Conservation (phyloP, 2,113 vertebrate genomes). For the Bambusicola thoracicus region DNA sequence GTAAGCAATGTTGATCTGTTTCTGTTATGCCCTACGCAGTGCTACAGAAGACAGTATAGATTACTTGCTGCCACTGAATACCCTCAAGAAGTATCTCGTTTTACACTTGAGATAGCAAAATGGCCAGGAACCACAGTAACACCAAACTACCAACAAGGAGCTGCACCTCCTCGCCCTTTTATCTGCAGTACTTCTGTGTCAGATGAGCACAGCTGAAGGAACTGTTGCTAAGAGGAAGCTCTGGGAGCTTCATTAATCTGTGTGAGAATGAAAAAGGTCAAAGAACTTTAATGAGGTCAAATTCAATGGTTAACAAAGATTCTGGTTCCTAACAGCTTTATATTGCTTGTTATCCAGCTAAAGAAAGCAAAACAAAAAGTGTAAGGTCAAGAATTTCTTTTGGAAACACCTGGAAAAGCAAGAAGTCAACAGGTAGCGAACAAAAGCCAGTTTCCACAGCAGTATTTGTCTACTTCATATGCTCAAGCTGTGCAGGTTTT, state of each 20-base stretch:
- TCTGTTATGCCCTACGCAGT: background rate
- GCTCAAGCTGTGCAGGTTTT: background rate
- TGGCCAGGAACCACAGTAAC: background rate
- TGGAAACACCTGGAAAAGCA: background rate
- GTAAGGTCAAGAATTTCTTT: background rate
- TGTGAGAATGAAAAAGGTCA: background rate
- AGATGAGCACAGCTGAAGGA: background rate
- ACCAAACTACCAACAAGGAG: background rate
- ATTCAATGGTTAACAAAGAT: background rate
- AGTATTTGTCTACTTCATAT: background rate
- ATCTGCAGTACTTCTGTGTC: background rate
- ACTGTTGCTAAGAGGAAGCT: background rate
- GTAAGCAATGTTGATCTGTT: background rate
- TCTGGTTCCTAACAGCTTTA: background rate
- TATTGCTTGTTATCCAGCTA: background rate
- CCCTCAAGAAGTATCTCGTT: background rate
- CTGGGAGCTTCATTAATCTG: background rate
- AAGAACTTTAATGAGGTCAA: background rate
- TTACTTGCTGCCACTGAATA: background rate
- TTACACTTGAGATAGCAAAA: background rate
- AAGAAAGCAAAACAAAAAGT: background rate
- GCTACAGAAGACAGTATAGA: background rate
- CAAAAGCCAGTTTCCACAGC: background rate
- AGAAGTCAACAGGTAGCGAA: background rate
- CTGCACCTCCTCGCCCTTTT: background rate